A percentile compares a stretch with the other conserved stretches of the same genome.
Conservation (phyloP, 23 tunicate genomes). For the Aplidium turbinatum region DNA sequence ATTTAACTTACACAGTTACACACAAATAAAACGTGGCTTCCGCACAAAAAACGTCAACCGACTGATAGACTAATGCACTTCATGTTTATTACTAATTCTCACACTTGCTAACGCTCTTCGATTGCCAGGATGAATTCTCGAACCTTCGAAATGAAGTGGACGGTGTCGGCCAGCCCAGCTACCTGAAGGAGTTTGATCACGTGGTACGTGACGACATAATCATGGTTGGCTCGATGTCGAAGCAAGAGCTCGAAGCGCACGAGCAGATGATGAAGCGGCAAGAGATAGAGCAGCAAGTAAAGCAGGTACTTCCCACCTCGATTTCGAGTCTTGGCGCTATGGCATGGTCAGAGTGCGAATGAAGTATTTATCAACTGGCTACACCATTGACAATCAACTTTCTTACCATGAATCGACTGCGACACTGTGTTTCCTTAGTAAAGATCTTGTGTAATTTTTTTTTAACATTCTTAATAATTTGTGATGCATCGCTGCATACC, state of each 20-base stretch:
- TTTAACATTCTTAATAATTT: no score
- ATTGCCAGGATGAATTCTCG: constrained; percentile 11
- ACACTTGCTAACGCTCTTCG: constrained; percentile 9
- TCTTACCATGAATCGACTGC: no score
- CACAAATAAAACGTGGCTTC: no score
- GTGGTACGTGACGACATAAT: constrained; percentile 70
- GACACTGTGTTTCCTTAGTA: no score
- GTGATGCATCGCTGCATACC: neutral
- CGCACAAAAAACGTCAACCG: no score
- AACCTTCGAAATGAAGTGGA: constrained; percentile 65
- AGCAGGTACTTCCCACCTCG: no score
- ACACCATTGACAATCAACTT: no score
- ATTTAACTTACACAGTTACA: no score
- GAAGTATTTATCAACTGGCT: no score
- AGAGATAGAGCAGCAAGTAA: constrained; percentile 23
- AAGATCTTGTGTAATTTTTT: no score
- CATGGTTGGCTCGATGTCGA: constrained; percentile 68
- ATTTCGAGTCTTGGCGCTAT: no score
- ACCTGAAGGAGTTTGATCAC: constrained; percentile 86
- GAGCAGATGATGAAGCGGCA: constrained; percentile 69
- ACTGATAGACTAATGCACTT: neutral
- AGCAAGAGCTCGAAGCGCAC: constrained; percentile 47
- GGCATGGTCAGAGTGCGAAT: no score
- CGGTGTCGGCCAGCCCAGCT: constrained; percentile 30
- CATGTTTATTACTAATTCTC: neutral